These are phyloP conservation scores for Cheilosia vulpina DNA, from an alignment of 2,888 invertebrate genomes.

Conservation along the genomic window DNA sequence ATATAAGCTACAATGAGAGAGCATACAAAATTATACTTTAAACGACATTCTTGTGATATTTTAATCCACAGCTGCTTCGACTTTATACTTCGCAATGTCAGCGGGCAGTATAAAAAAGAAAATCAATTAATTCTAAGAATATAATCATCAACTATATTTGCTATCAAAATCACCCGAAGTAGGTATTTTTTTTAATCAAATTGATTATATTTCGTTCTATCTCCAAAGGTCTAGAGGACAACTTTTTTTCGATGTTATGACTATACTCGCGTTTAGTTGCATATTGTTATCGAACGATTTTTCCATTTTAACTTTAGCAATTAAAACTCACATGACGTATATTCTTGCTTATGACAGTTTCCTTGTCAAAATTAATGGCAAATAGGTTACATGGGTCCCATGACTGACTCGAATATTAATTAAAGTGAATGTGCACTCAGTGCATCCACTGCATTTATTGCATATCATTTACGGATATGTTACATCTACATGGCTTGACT, in stretches of 20 bases:
- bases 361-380: background rate
- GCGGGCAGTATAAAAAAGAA: background rate
- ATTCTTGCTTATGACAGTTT: no score
- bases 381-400: slow-evolving; percentile 3
- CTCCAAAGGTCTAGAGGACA: slow-evolving; percentile 1
- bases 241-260: slow-evolving; percentile 1
- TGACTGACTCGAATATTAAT: slow-evolving; percentile 22
- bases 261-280: slow-evolving; percentile 9
- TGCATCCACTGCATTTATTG: slow-evolving; percentile 13
- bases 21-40: no score
- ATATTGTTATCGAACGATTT: background rate
- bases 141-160: background rate
- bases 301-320: slow-evolving; percentile 5
- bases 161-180: background rate
- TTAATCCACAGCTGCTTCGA: background rate
- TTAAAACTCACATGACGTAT: background rate
- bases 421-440: slow-evolving; percentile 9
- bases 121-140: slow-evolving; percentile 21
- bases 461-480: slow-evolving; percentile 6
- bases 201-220: slow-evolving; percentile 18
- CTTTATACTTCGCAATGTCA: background rate
- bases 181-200: slow-evolving; percentile 13
- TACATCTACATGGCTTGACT: background rate
- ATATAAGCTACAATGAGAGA: no score
- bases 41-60: no score